Conservation (phyloP, 2,113 vertebrate genomes). For the Myotis yumanensis region DNA sequence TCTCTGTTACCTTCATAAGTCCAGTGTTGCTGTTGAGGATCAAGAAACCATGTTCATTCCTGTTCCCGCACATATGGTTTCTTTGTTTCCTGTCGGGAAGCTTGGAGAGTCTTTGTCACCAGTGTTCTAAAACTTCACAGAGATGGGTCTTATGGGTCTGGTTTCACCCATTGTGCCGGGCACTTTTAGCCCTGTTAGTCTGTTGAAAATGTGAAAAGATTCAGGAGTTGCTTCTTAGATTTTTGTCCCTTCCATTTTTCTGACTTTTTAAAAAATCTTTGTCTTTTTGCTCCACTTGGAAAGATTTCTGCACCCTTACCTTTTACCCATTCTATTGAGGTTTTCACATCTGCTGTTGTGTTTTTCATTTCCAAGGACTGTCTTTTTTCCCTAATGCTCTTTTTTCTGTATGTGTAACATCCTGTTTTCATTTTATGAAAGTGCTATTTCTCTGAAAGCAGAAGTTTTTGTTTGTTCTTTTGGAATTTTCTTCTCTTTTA, state of each 20-base stretch:
- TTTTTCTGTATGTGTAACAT: not conserved
- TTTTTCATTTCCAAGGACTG: slow-evolving; percentile 5
- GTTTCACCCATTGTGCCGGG: not conserved
- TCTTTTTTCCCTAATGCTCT: not conserved
- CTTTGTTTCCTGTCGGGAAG: not conserved
- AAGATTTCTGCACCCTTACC: not conserved
- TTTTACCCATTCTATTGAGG: not conserved
- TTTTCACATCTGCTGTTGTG: not conserved
- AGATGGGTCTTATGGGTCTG: not conserved
- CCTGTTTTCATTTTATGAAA: not conserved
- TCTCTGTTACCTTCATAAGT: not conserved
- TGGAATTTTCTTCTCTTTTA: not conserved
- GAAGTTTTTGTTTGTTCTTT: not conserved
- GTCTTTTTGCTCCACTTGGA: not conserved
- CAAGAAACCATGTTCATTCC: not conserved
- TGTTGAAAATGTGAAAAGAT: not conserved
- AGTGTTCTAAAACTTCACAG: not conserved
- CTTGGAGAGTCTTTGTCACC: not conserved
- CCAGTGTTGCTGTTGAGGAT: not conserved
- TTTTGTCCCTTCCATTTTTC: not conserved
- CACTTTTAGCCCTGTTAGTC: not conserved
- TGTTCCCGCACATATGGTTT: not conserved
- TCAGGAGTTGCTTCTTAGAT: not conserved
- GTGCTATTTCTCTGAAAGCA: not conserved
- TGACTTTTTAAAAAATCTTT: not conserved